phyloP scores from a whole-genome alignment of 2,113 vertebrate genomes.

The Tychaedon coryphoeus region DNA sequence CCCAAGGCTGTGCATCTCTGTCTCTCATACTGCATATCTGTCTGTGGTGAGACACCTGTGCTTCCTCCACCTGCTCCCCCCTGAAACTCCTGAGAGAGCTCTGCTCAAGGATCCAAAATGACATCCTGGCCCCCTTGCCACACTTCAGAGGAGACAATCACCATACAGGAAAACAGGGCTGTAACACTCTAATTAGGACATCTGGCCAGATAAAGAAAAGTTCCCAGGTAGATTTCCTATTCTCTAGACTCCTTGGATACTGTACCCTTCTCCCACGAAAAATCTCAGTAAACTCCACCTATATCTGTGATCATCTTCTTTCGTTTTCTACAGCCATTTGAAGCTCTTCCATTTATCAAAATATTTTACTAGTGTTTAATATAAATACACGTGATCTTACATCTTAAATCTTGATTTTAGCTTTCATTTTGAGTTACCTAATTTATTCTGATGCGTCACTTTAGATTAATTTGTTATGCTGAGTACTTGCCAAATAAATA shows the following conservation, averaged over 20 bases:
- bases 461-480: constrained; percentile 50
- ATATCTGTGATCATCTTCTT: neutral
- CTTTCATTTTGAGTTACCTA: constrained; percentile 15
- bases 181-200: accelerated
- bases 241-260: neutral
- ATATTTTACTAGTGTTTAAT: neutral
- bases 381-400: neutral
- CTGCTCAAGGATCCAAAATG: neutral
- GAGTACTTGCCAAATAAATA: constrained; percentile 55
- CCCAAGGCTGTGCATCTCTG: neutral
- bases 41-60: neutral
- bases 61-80: neutral
- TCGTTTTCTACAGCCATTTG: neutral
- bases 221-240: neutral
- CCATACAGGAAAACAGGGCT: neutral
- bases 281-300: neutral
- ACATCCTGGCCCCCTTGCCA: neutral
- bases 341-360: neutral
- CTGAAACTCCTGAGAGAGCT: neutral
- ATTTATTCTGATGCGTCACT: constrained; percentile 16
- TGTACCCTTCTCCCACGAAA: neutral
- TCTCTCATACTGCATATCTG: neutral
- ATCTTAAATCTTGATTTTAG: constrained; percentile 36
- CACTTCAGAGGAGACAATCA: neutral
- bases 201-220: neutral